Evolutionary conservation across 2,113 vertebrate species (phyloP), one percentile per base, ranked within the genome.

Genomic region (Tychaedon coryphoeus): DNA sequence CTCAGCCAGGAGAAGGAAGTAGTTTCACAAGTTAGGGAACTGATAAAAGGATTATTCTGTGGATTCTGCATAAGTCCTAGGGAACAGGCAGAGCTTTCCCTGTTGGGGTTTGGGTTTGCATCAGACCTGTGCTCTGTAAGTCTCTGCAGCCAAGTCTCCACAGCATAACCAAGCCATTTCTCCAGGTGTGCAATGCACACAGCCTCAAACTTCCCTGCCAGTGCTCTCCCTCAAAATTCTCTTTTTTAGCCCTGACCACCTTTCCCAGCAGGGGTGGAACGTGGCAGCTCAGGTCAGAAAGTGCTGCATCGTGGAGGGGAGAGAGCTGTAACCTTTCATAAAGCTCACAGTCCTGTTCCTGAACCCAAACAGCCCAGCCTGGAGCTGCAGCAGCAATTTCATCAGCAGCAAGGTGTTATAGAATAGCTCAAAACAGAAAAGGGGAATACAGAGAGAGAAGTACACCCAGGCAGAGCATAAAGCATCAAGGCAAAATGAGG

Each of bases 361-460:
- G 58, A 73, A 53, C 19, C 33, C 40, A 62, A 42, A 38, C 4
- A 66, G 36, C 19, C 74, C 4, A 4, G 16, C 19, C 86, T 56
- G 58, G 33, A 65, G 38, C 66, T 75, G 51, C 60, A 88, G 57
- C 57, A 93, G 45, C 61, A 62, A 71, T 53, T 91, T 56, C 65
- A 71, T 73, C 60, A 54, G 38, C 50, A 91, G n/a, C 26, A 40
- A 79, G 42, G 19, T 54, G 38, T 8, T 90, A 16, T 47, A 73
- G 40, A 86, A 76, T 12, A 88, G 33, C 66, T 93, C 33, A 36
- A 69, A 90, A 64, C 36, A 90, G 62, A 81, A 88, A 91, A 89
- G 12, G 28, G 36, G 73, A 90, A 79, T 47, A 42, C 17, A 54
- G 34, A 53, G 28, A 61, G 58, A 91, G 47, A 86, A 80, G 92